These are phyloP conservation scores for Aegithalos caudatus DNA, from an alignment of 2,113 vertebrate genomes.

Conservation along the genomic window DNA sequence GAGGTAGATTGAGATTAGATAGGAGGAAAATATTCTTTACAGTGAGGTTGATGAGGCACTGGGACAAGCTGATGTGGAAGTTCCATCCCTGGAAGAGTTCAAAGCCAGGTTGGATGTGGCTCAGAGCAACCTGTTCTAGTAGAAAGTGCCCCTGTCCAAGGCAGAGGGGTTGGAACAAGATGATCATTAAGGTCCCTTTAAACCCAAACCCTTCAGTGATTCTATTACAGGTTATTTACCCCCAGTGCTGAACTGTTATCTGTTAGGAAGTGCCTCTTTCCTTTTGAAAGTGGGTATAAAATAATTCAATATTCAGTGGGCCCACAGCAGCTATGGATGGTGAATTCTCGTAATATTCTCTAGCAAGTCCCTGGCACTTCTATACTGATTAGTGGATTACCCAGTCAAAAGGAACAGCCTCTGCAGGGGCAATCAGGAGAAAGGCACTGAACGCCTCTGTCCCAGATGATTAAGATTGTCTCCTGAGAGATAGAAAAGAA, in stretches of 20 bases:
- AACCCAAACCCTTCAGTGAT: background rate
- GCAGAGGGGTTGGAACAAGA: background rate
- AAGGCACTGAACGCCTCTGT: background rate
- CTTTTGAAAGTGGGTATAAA: background rate
- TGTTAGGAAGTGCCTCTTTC: background rate
- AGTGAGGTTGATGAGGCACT: background rate
- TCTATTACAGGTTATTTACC: background rate
- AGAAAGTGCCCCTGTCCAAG: background rate
- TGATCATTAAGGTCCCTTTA: background rate
- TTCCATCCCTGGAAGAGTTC: background rate
- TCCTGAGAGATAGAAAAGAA: constrained; percentile 6
- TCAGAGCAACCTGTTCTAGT: background rate
- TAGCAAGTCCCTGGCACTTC: background rate
- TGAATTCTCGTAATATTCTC: background rate
- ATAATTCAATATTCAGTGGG: background rate
- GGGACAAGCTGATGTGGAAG: background rate
- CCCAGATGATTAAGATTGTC: constrained; percentile 32
- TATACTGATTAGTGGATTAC: background rate
- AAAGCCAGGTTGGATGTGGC: background rate
- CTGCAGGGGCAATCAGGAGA: background rate
- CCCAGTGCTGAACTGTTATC: background rate
- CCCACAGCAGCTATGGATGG: accelerated
- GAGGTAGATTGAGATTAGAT: background rate
- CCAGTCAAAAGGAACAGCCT: background rate
- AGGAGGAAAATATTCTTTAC: background rate